Conservation (phyloP, 2,113 vertebrate species). For the Pipa parva region DNA sequence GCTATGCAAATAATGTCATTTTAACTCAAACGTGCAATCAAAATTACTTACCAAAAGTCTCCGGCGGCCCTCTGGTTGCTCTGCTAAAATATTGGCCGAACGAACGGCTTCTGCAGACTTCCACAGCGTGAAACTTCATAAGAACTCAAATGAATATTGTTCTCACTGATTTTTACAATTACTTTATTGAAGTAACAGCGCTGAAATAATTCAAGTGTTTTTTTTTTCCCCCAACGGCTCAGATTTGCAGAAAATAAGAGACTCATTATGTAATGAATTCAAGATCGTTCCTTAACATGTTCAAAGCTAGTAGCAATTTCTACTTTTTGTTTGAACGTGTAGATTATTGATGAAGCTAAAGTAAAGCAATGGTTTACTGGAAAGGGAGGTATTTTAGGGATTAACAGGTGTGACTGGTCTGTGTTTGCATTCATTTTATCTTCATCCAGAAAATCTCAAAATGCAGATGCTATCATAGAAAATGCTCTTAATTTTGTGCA, state of each 20-base stretch:
- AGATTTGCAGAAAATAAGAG: conserved; percentile 39
- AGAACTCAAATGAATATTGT: conserved; percentile 41
- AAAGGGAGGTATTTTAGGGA: conserved; percentile 6
- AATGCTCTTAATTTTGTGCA: too few species aligned
- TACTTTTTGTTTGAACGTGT: conserved; percentile 17
- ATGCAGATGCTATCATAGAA: too few species aligned
- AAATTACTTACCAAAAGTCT: conserved; percentile 41
- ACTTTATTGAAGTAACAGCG: conserved; percentile 42
- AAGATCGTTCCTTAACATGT: conserved; percentile 31
- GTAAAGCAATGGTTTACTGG: conserved; percentile 6
- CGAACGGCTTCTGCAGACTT: conserved; percentile 36
- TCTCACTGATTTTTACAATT: conserved; percentile 42
- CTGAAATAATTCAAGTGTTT: conserved; percentile 41
- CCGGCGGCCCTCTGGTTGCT: conserved; percentile 33
- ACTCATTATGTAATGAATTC: conserved; percentile 42
- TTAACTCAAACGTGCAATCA: conserved; percentile 41
- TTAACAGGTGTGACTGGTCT: background rate
- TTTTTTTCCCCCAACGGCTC: conserved; percentile 28
- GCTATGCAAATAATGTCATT: conserved; percentile 43
- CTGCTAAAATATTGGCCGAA: conserved; percentile 32
- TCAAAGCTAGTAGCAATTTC: conserved; percentile 29
- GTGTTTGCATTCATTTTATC: background rate
- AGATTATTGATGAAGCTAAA: conserved; percentile 3
- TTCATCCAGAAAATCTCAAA: too few species aligned
- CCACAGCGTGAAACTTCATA: conserved; percentile 36